Base-by-base conservation (phyloP, 2,113 vertebrate species). In the Apodemus speciosus region DNA sequence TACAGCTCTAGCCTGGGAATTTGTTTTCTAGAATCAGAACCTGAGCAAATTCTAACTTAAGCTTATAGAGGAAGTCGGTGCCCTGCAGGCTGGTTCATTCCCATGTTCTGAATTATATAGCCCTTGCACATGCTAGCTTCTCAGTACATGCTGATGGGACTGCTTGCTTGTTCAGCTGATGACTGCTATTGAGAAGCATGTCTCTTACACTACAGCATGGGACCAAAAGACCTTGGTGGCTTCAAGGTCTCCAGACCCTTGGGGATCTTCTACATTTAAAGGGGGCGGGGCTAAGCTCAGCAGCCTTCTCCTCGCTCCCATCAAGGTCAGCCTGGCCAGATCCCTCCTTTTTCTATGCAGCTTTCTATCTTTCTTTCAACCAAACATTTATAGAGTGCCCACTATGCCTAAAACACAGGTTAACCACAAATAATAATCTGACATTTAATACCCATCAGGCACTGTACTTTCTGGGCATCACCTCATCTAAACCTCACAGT, bases 81-180 rank as follows among this genome's bases (percentile, higher is more conserved):
- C 75, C 92, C 60, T 32, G 69, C 0, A 46, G 96, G 87, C 88
- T 38, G 88, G 95, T 89, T 94, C 93, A 92, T 79, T 84, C 73
- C 93, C 79, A 40, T 15, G 16, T 77, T 90, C 87, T 94, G 69
- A 68, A 94, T 94, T 73, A 68, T 64, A 85, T 27, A 81, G 89
- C 68, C 71, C 38, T 91, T 91, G 85, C 68, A 85, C 92, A 85
- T 93, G 95, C 75, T 94, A 62, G 9, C 71, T 75, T 92, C 77
- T 94, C 81, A 72, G 75, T 88, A 88, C 51, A 84, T 71, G 53
- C 35, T 73, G n/a, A 35, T 89, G 73, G 89, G 96, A 97, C 92
- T 91, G 94, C 81, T 96, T 88, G 14, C 86, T 85, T 95, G 68
- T 66, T 91, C 88, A 85, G 80, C 16, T 77, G 14, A 64, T 27